Evolutionary conservation across 2,888 invertebrate species (phyloP).

Genomic region (Aproaerema taeniolella): DNA sequence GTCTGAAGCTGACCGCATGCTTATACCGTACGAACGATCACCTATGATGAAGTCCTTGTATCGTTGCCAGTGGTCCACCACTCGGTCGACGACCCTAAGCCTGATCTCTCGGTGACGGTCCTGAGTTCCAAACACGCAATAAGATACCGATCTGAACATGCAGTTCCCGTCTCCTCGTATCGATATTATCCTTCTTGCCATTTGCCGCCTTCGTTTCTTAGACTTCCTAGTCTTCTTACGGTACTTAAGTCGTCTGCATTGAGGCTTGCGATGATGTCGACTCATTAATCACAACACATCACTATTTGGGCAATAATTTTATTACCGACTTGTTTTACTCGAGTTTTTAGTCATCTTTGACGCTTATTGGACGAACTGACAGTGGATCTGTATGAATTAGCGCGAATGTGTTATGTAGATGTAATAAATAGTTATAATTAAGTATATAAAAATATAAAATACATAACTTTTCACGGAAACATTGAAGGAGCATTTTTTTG

Average conservation of each 20-base stretch:
- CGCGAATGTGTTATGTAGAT: too few relatives aligned
- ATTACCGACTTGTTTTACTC: neutral
- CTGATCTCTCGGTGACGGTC: constrained; percentile 58
- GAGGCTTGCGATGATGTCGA: constrained; percentile 25
- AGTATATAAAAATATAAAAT: too few relatives aligned
- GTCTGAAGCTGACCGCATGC: constrained; percentile 35
- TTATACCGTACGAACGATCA: constrained; percentile 50
- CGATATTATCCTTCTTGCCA: constrained; percentile 47
- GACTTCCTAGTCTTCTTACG: neutral
- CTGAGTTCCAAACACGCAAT: constrained; percentile 53
- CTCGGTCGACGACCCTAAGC: constrained; percentile 46
- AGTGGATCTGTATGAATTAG: too few relatives aligned
- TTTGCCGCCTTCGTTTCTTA: constrained; percentile 21
- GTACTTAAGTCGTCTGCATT: constrained; percentile 8
- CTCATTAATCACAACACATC: constrained; percentile 22
- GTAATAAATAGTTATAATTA: too few relatives aligned
- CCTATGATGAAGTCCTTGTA: constrained; percentile 66
- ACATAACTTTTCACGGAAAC: neutral
- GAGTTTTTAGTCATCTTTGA: too few relatives aligned
- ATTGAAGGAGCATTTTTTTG: constrained; percentile 5
- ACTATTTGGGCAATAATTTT: constrained; percentile 1
- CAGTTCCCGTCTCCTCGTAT: constrained; percentile 65
- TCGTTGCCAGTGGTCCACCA: constrained; percentile 50
- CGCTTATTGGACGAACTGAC: too few relatives aligned
- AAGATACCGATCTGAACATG: constrained; percentile 57